A percentile compares a stretch with the other conserved stretches of the same genome.
Evolutionary conservation across 2,888 invertebrate genomes (phyloP).

Genomic region (Corbicula japonica): DNA sequence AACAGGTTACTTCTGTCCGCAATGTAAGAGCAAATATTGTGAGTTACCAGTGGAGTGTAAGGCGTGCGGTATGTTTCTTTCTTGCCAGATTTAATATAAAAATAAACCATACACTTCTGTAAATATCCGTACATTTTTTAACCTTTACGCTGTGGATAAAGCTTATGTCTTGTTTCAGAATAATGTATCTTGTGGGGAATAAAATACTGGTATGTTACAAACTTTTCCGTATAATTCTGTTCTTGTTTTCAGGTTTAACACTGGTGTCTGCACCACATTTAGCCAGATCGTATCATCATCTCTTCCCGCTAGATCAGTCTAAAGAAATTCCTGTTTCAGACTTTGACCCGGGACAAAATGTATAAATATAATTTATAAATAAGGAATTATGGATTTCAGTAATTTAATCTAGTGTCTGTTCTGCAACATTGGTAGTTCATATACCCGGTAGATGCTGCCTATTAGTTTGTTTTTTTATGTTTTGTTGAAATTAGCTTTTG

Average conservation of each 20-base stretch:
- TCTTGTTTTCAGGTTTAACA: constrained; percentile 90
- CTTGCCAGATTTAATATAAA: too few species aligned
- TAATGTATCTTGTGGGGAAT: too few species aligned
- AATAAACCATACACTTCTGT: too few species aligned
- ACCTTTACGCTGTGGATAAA: too few species aligned
- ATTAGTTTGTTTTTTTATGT: neutral
- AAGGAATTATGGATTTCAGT: neutral
- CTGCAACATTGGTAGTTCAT: neutral
- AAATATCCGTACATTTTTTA: too few species aligned
- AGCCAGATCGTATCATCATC: constrained; percentile 98
- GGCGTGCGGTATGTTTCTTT: constrained; percentile 92
- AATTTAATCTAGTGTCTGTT: neutral
- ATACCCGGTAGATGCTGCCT: neutral
- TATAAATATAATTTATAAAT: constrained; percentile 26
- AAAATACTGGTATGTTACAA: too few species aligned
- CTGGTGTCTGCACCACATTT: constrained; percentile 99
- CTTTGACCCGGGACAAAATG: constrained; percentile 61
- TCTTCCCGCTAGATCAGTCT: constrained; percentile 96
- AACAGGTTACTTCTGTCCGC: constrained; percentile 89
- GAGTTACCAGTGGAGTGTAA: constrained; percentile 98
- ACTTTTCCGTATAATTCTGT: neutral
- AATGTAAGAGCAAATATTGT: constrained; percentile 99
- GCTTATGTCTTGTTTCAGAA: too few species aligned
- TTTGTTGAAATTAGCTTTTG: neutral
- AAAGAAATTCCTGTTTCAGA: constrained; percentile 89